Base-by-base conservation (phyloP, 1,140 invertebrate genomes). In the Plectrocnemia conspersa region DNA sequence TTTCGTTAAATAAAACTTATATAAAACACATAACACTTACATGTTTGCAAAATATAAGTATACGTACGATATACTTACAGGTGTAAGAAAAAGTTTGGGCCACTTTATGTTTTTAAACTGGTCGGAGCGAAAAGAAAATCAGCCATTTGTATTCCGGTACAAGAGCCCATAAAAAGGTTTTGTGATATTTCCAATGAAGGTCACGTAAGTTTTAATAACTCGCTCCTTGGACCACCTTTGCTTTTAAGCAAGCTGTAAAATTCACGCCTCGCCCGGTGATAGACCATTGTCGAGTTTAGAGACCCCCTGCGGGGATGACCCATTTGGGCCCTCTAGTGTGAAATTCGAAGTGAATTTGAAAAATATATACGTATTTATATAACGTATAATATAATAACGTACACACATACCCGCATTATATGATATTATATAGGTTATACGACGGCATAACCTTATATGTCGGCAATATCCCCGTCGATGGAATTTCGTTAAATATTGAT, bases 181-280 rank as follows among this genome's bases (percentile, higher is more conserved):
- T 44, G 40, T 35, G 52, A 54, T 44, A 54, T 54, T 45, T 35
- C 25, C 52, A 25, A 46, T 35, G 42, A 54, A 54, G 52, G 52
- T 54, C 52, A 44, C 40, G 40, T 54, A 45, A 54, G 52, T 46
- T 54, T 54, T 54, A 54, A 54, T 54, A 46, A 45, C 52, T 40
- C 52, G 42, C n/a, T 48, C 27, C 45, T 54, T 46, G 52, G 41
- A 7, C 27, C 35, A 54, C 52, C 25, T 54, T 54, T 54, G 40
- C 52, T 54, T 44, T 54, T 54, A 54, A 54, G 42, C 52, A 54
- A 48, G 52, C 33, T 44, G 42, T 54, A 54, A 54, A 54, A 44
- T 54, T 54, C 42, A 46, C 52, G 52, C 52, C 42, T 54, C 42
- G 42, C 52, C 13, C 29, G 42, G 35, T 54, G 52, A 54, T 54